phyloP scores from a whole-genome alignment of 2,888 invertebrate genomes.

The Subacronicta megacephala region DNA sequence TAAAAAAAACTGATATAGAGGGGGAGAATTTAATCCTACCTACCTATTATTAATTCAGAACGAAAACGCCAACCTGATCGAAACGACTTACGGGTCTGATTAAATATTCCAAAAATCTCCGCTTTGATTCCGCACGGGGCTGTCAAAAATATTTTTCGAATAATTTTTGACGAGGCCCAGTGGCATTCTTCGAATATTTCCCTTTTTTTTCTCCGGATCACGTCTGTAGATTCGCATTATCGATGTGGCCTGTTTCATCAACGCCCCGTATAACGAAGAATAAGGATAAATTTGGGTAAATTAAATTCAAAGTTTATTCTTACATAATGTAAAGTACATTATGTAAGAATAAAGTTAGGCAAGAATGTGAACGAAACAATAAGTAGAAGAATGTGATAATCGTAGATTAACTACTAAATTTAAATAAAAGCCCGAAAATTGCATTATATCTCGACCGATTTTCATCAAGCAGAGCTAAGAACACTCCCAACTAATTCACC shows the following conservation, averaged over 20 bases:
- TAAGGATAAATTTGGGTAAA: neutral
- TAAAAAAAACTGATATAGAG: conserved; percentile 39
- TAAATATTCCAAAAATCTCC: conserved; percentile 67
- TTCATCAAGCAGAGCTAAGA: no score
- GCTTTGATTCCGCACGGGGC: conserved; percentile 59
- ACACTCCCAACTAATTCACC: no score
- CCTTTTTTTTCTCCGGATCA: conserved; percentile 22
- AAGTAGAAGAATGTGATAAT: no score
- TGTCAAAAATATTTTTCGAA: conserved; percentile 60
- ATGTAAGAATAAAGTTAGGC: no score
- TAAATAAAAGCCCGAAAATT: no score
- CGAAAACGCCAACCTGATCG: conserved; percentile 65
- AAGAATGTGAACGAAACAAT: no score
- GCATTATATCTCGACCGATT: no score
- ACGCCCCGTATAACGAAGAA: conserved; percentile 6
- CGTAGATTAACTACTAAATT: no score
- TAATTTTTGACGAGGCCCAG: conserved; percentile 34
- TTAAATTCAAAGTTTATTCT: neutral
- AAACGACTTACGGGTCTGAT: conserved; percentile 62
- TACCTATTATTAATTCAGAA: conserved; percentile 64
- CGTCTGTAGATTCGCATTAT: conserved; percentile 10
- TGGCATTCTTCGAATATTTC: conserved; percentile 48
- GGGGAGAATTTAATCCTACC: conserved; percentile 65
- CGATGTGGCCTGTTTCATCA: conserved; percentile 2
- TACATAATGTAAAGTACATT: no score